Percentiles rank a stretch among this genome's conserved stretches.
These are phyloP conservation scores for Poeciliopsis prolifica DNA, from an alignment of 2,113 vertebrate species.

Conservation along the genomic window DNA sequence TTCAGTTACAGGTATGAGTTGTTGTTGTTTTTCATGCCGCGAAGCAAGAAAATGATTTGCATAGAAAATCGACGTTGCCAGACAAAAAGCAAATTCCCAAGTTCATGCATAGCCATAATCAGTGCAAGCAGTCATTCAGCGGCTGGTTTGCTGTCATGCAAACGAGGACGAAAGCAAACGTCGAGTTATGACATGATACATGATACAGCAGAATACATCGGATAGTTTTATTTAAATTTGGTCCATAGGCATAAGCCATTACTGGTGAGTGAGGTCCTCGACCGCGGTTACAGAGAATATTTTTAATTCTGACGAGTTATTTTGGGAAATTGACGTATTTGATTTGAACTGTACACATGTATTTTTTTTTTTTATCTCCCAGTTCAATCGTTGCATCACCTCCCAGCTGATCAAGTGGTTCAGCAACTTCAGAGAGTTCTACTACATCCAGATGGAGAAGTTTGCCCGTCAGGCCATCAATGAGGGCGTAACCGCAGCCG, in stretches of 20 bases:
- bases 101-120: conserved; percentile 9
- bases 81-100: conserved; percentile 6
- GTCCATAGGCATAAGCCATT: background rate
- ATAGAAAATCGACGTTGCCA: conserved; percentile 3
- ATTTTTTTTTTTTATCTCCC: background rate
- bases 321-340: background rate
- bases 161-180: conserved; percentile 33
- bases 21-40: background rate
- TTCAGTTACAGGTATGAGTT: background rate
- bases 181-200: conserved; percentile 12
- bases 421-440: conserved; percentile 99
- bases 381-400: conserved; percentile 99
- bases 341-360: background rate
- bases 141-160: conserved; percentile 35
- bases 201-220: conserved; percentile 10
- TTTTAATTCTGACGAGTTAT: background rate
- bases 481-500: conserved; percentile 90
- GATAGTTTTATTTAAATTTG: conserved; percentile 4
- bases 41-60: conserved; percentile 8
- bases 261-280: no score
- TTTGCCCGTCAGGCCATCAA: conserved; percentile 98
- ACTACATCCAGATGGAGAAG: conserved; percentile 99
- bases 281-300: no score
- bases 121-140: conserved; percentile 6
- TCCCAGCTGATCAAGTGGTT: conserved; percentile 99